Conservation (phyloP, 2,888 invertebrate genomes). For the Endotricha flammealis region DNA sequence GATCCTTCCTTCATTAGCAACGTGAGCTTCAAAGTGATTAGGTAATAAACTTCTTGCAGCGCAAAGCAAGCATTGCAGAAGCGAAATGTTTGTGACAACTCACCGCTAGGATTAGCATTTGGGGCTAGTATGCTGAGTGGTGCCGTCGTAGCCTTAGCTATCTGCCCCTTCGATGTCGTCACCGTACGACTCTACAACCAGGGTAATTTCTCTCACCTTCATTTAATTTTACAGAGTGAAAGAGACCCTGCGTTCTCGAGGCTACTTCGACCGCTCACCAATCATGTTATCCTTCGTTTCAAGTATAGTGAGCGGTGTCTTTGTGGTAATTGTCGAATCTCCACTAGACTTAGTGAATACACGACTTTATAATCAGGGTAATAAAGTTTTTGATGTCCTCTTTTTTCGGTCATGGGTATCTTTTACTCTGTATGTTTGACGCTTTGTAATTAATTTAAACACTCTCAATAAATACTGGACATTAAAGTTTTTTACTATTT, state of each 20-base stretch:
- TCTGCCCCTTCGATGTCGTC: conserved; percentile 93
- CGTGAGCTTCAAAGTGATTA: too few relatives aligned
- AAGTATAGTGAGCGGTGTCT: conserved; percentile 86
- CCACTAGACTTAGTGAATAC: conserved; percentile 93
- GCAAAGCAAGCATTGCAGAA: conserved; percentile 54
- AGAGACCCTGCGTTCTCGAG: conserved; percentile 39
- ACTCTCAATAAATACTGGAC: too few relatives aligned
- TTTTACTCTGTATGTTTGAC: too few relatives aligned
- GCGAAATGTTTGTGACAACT: conserved; percentile 41
- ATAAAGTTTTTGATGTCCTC: conserved; percentile 16
- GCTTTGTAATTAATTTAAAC: too few relatives aligned
- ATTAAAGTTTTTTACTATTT: too few relatives aligned
- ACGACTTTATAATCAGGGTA: conserved; percentile 92
- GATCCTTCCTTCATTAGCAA: too few relatives aligned
- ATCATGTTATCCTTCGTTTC: conserved; percentile 82
- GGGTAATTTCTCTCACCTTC: conserved; percentile 69
- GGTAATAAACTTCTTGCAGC: too few relatives aligned
- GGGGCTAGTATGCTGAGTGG: conserved; percentile 87
- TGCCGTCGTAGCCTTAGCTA: conserved; percentile 83
- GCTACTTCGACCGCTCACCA: conserved; percentile 71
- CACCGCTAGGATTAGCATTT: conserved; percentile 59
- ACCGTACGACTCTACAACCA: conserved; percentile 94
- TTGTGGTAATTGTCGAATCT: conserved; percentile 86
- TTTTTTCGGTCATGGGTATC: conserved; percentile 2
- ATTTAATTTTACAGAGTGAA: conserved; percentile 52